phyloP scores from a whole-genome alignment of 2,888 invertebrate genomes.

The Cyclophora punctaria region DNA sequence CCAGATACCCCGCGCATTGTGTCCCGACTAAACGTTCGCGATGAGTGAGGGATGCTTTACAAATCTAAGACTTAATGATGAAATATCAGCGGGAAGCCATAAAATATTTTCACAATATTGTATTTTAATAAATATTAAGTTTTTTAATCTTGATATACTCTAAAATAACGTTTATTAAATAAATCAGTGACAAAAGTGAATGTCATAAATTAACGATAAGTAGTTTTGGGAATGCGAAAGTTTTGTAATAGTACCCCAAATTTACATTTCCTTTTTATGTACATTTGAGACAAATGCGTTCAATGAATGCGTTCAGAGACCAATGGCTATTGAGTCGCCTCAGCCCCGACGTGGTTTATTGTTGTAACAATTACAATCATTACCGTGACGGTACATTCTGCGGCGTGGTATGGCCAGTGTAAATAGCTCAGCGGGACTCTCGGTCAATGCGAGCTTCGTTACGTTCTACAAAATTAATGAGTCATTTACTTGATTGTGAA shows the following conservation, averaged over 20 bases:
- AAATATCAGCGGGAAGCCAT: conserved; percentile 64
- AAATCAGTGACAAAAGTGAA: too few relatives aligned
- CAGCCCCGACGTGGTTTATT: conserved; percentile 3
- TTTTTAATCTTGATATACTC: too few relatives aligned
- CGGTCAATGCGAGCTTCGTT: conserved; percentile 31
- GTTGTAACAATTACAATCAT: conserved; percentile 16
- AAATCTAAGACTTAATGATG: conserved; percentile 61
- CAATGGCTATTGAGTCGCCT: conserved; percentile 1
- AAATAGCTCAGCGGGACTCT: conserved; percentile 44
- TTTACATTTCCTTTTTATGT: too few relatives aligned
- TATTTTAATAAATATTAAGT: conserved; percentile 33
- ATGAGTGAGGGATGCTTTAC: conserved; percentile 42
- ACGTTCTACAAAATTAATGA: conserved; percentile 13
- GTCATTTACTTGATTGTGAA: conserved; percentile 17
- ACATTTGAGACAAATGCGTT: too few relatives aligned
- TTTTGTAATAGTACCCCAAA: too few relatives aligned
- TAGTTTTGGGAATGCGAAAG: too few relatives aligned
- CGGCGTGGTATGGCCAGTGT: conserved; percentile 16
- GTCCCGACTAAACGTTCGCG: conserved; percentile 56
- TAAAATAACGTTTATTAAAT: too few relatives aligned
- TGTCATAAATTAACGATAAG: too few relatives aligned
- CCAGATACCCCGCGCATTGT: conserved; percentile 65
- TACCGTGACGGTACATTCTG: conserved; percentile 23
- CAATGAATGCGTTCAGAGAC: conserved; percentile 3
- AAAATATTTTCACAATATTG: conserved; percentile 64